A percentile compares a stretch with the other conserved stretches of the same genome.
phyloP scores from a whole-genome alignment of 2,888 invertebrate species.

The Pollenia labialis region DNA sequence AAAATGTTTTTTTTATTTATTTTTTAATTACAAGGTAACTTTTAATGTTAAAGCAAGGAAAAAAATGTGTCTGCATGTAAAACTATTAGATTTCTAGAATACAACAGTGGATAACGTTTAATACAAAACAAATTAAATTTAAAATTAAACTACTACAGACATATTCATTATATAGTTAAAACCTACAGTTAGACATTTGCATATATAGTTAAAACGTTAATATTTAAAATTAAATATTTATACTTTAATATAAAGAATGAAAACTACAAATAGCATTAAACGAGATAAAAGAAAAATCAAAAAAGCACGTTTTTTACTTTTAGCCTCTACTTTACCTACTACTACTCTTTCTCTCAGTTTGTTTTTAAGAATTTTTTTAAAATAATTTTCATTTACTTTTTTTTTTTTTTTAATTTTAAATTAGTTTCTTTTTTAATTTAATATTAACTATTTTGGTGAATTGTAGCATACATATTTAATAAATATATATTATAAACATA shows the following conservation, averaged over 20 bases:
- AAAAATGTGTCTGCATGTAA: slow-evolving; percentile 73
- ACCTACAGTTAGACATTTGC: slow-evolving; percentile 74
- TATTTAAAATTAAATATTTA: slow-evolving; percentile 73
- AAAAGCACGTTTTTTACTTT: slow-evolving; percentile 71
- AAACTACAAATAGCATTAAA: slow-evolving; percentile 73
- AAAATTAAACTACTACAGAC: slow-evolving; percentile 76
- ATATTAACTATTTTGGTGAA: slow-evolving; percentile 71
- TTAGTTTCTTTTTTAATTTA: slow-evolving; percentile 61
- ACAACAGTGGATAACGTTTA: slow-evolving; percentile 71
- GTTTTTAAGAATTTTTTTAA: slow-evolving; percentile 62
- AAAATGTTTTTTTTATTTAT: slow-evolving; percentile 70
- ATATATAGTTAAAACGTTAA: slow-evolving; percentile 73
- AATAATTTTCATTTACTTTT: slow-evolving; percentile 57
- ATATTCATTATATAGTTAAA: slow-evolving; percentile 73
- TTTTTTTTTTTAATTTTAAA: slow-evolving; percentile 63
- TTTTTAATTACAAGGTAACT: slow-evolving; percentile 68
- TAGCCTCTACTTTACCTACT: slow-evolving; percentile 67
- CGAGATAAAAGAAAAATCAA: slow-evolving; percentile 66
- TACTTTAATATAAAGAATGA: slow-evolving; percentile 69
- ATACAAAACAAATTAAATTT: slow-evolving; percentile 64
- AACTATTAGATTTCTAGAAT: slow-evolving; percentile 73
- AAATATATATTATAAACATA: slow-evolving; percentile 64
- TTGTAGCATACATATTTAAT: slow-evolving; percentile 67
- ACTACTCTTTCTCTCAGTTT: slow-evolving; percentile 64
- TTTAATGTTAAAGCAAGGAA: slow-evolving; percentile 72